Evolutionary conservation across 2,888 invertebrate genomes (phyloP).

Genomic region (Dascillus cervinus): DNA sequence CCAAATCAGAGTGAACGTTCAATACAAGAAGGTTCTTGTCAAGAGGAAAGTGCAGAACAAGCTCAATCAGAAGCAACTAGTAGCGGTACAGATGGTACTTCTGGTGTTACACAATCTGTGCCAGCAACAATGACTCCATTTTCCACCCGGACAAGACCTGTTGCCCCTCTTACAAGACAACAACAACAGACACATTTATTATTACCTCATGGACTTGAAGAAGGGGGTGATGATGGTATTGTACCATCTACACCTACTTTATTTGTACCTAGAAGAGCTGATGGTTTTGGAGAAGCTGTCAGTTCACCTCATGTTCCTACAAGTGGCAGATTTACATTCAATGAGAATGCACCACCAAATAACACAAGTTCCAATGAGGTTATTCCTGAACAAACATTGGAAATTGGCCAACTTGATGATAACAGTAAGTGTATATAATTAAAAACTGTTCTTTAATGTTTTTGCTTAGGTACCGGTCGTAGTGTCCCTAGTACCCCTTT

Average conservation of each 20-base stretch:
- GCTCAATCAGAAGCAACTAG: conserved; percentile 63
- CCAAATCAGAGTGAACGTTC: conserved; percentile 50
- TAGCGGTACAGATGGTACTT: conserved; percentile 60
- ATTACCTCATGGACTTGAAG: conserved; percentile 51
- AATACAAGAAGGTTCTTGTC: conserved; percentile 23
- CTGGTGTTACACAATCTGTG: conserved; percentile 32
- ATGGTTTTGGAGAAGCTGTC: conserved; percentile 86
- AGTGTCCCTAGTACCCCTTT: conserved; percentile 62
- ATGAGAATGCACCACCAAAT: conserved; percentile 43
- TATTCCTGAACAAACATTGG: conserved; percentile 38
- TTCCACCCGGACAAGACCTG: conserved; percentile 46
- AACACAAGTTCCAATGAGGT: conserved; percentile 30
- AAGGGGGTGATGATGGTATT: conserved; percentile 64
- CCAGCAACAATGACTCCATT: conserved; percentile 42
- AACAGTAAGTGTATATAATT: conserved; percentile 30
- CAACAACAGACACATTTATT: conserved; percentile 46
- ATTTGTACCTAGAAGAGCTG: conserved; percentile 71
- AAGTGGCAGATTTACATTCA: conserved; percentile 56
- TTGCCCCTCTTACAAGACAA: conserved; percentile 47
- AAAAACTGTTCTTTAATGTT: conserved; percentile 5
- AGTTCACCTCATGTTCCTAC: conserved; percentile 76
- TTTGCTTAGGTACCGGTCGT: conserved; percentile 50
- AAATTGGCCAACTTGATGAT: conserved; percentile 34
- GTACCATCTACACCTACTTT: conserved; percentile 87
- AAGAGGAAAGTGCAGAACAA: conserved; percentile 41